phyloP scores from a whole-genome alignment of 2,888 invertebrate genomes.

The Drosophila mercatorum region DNA sequence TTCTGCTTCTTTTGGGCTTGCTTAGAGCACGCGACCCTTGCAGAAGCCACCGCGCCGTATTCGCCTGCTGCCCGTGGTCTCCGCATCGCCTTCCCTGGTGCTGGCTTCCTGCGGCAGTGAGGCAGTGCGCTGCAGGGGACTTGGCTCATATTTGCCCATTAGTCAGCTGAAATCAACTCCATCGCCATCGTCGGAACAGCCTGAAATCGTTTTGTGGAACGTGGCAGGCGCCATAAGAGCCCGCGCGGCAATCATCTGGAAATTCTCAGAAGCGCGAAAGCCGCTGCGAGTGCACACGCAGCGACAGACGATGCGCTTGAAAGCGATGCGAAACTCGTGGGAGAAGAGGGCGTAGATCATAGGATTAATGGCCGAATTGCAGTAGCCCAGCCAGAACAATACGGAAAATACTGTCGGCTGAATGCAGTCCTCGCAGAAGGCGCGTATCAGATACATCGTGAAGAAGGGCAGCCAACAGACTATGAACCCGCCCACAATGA shows the following conservation, averaged over 20 bases:
- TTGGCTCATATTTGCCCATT: constrained; percentile 73
- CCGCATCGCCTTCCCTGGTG: constrained; percentile 17
- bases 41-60: constrained; percentile 79
- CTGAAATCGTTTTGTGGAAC: constrained; percentile 84
- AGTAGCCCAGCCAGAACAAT: constrained; percentile 98
- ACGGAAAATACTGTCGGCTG: constrained; percentile 94
- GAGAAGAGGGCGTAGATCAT: constrained; percentile 97
- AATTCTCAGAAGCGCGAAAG: constrained; percentile 84
- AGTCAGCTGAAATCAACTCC: constrained; percentile 84
- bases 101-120: constrained; percentile 71
- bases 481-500: constrained; percentile 98
- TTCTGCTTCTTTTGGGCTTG: not conserved
- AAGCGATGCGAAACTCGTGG: constrained; percentile 97
- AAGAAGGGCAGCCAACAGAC: constrained; percentile 99
- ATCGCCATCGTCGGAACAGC: constrained; percentile 83
- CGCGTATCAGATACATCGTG: constrained; percentile 95
- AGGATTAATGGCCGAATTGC: constrained; percentile 98
- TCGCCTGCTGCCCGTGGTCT: constrained; percentile 39
- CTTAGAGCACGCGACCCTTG: constrained; percentile 71
- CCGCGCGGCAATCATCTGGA: constrained; percentile 84
- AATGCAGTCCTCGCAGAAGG: constrained; percentile 94
- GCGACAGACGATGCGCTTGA: constrained; percentile 95
- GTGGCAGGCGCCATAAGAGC: constrained; percentile 84
- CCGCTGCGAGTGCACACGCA: constrained; percentile 88
- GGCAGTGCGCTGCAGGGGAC: constrained; percentile 72